Conservation (phyloP, 2,797 vertebrate genomes). For the Coilia nasus region DNA sequence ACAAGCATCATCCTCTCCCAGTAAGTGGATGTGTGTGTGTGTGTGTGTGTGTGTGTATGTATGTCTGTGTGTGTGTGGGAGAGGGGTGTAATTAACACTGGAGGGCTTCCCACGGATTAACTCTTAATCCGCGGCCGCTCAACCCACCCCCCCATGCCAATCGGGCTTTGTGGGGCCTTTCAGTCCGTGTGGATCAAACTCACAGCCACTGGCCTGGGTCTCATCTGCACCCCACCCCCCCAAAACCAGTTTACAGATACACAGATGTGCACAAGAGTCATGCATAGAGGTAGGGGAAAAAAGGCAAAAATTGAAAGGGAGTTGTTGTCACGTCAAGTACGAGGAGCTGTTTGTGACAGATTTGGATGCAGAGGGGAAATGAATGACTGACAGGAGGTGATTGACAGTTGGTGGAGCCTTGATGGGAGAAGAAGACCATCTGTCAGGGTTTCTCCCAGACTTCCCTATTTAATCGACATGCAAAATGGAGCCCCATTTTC, state of each 20-base stretch:
- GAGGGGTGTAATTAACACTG: neutral
- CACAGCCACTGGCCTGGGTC: neutral
- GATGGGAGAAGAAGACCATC: neutral
- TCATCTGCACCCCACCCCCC: no score
- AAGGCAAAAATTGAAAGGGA: no score
- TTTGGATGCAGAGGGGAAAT: neutral
- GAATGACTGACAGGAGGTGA: constrained; percentile 11
- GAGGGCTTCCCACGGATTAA: constrained; percentile 7
- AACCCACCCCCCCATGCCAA: neutral
- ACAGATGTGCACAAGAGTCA: no score
- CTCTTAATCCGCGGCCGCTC: constrained; percentile 10
- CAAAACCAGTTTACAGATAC: no score
- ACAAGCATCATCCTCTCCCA: constrained; percentile 44
- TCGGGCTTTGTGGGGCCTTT: constrained; percentile 18
- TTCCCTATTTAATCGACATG: constrained; percentile 5
- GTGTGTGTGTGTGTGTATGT: no score
- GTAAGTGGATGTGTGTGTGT: neutral
- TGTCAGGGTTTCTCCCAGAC: neutral
- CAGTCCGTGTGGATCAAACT: neutral
- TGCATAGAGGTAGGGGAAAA: no score
- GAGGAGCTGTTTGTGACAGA: neutral
- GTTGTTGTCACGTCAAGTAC: no score
- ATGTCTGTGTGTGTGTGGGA: no score
- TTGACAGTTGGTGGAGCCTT: neutral
- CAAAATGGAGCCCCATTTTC: neutral